Evolutionary conservation across 2,888 invertebrate genomes (phyloP).

Genomic region (Selenia dentaria): DNA sequence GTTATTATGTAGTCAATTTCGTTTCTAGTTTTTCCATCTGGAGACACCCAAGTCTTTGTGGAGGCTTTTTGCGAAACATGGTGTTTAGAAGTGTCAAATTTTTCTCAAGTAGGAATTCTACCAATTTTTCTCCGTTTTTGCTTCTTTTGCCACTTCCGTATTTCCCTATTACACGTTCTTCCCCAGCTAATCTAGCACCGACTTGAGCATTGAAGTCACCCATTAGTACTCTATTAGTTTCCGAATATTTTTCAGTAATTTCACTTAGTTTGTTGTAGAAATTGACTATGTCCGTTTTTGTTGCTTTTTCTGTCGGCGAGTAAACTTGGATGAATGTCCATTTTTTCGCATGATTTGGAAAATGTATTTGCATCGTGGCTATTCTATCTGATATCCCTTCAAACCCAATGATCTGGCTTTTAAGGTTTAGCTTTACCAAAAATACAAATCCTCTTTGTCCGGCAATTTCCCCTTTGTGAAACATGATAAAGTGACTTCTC

Average conservation of each 20-base stretch:
- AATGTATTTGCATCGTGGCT: background rate
- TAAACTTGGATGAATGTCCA: slow-evolving; percentile 10
- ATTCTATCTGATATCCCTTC: slow-evolving; percentile 5
- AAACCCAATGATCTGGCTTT: slow-evolving; percentile 1
- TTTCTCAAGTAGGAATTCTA: slow-evolving; percentile 18
- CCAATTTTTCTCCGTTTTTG: slow-evolving; percentile 18
- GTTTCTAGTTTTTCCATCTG: slow-evolving; percentile 23
- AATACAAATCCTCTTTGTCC: slow-evolving; percentile 15
- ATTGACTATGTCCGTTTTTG: background rate
- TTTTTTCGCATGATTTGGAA: background rate
- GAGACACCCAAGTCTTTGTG: slow-evolving; percentile 7
- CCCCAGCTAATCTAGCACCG: slow-evolving; percentile 6
- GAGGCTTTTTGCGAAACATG: slow-evolving; percentile 22
- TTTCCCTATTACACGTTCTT: slow-evolving; percentile 20
- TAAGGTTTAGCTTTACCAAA: slow-evolving; percentile 1
- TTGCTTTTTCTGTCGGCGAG: slow-evolving; percentile 6
- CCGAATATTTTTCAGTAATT: background rate
- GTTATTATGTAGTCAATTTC: slow-evolving; percentile 4
- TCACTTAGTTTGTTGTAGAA: slow-evolving; percentile 1
- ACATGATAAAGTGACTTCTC: slow-evolving; percentile 2
- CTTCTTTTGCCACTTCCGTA: slow-evolving; percentile 22
- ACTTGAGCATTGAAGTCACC: slow-evolving; percentile 31
- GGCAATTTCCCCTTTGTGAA: background rate
- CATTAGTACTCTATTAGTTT: slow-evolving; percentile 27
- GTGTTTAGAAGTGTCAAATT: slow-evolving; percentile 20